Base-by-base conservation (phyloP, 2,888 invertebrate genomes). In the Trissonchulus latispiculum region DNA sequence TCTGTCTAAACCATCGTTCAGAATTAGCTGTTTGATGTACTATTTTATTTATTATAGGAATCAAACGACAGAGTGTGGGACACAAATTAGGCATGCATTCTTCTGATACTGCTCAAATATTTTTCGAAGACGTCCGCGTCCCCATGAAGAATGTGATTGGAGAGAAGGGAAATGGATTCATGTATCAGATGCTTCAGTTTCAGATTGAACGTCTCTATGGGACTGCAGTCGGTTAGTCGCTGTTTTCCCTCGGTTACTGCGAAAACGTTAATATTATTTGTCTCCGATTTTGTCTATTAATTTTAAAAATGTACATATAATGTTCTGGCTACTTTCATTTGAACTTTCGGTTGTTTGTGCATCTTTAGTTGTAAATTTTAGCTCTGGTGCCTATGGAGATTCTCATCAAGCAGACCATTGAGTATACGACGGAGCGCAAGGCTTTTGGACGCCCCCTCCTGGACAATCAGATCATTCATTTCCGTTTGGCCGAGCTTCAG, bases 111-210 rank as follows among this genome's bases (percentile, higher is more conserved):
- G 86, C 85, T 1, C 84, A 86, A 80, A 81, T 87, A 37, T 86
- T 84, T 78, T 87, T 87, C 77, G 87, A 87, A 75, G 85, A 87
- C 80, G 87, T 87, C 1, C 80, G 84, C 36, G 85, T 87, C 0
- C 87, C 87, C 2, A 81, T 81, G 59, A 81, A 80, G 37, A 82
- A 86, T 76, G 81, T 87, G 32, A 86, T 87, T 72, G 87, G 87
- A 2, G 85, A 87, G 18, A 78, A 83, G 75, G 87, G 87, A 0
- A 79, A 81, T 77, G 87, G 87, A 1, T 87, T 81, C 86, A 82
- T 83, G 0, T 87, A 87, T 76, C 87, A 87, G 81, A 87, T 87
- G 87, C 74, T 84, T 59, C 86, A 87, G 81, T 87, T 87, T 77
- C 87, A 87, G 80, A 85, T 86, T 76, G 87, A 87, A 77, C 79